Evolutionary conservation across 2,888 invertebrate species (phyloP).

Genomic region (Iphiclides podalirius): DNA sequence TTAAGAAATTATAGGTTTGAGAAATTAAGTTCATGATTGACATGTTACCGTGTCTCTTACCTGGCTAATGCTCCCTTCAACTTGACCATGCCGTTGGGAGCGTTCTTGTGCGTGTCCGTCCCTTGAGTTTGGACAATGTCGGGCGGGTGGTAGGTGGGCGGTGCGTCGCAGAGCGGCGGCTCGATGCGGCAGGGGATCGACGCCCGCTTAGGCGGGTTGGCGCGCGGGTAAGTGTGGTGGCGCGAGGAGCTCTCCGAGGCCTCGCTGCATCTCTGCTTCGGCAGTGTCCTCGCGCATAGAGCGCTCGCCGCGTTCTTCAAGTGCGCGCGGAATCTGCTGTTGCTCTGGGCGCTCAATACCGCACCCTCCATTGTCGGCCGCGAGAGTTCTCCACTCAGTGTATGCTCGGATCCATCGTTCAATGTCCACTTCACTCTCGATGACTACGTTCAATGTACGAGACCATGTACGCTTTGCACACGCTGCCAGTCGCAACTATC

Average conservation of each 20-base stretch:
- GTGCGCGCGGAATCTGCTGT: constrained; percentile 66
- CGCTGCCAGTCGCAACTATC: constrained; percentile 9
- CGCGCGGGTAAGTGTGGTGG: constrained; percentile 69
- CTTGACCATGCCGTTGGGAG: constrained; percentile 51
- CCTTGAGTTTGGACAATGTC: constrained; percentile 41
- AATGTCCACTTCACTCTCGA: constrained; percentile 31
- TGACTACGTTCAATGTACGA: constrained; percentile 21
- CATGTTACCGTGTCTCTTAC: constrained; percentile 46
- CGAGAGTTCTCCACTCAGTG: constrained; percentile 40
- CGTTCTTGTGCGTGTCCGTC: constrained; percentile 35
- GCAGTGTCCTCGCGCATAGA: constrained; percentile 67
- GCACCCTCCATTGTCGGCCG: constrained; percentile 72
- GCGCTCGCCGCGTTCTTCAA: constrained; percentile 73
- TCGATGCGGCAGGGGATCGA: constrained; percentile 63
- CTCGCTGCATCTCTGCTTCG: constrained; percentile 68
- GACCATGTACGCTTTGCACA: constrained; percentile 19
- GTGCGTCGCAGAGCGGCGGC: constrained; percentile 48
- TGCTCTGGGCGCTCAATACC: constrained; percentile 70
- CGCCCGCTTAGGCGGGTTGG: constrained; percentile 59
- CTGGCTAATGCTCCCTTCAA: constrained; percentile 64
- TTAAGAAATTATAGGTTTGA: too few relatives aligned
- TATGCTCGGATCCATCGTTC: constrained; percentile 60
- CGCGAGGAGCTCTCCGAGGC: constrained; percentile 48
- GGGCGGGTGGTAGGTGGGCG: constrained; percentile 42
- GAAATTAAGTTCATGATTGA: neutral